Evolutionary conservation across 2,888 invertebrate genomes (phyloP), one percentile per base, ranked within the genome.

Genomic region (Metellina segmentata): DNA sequence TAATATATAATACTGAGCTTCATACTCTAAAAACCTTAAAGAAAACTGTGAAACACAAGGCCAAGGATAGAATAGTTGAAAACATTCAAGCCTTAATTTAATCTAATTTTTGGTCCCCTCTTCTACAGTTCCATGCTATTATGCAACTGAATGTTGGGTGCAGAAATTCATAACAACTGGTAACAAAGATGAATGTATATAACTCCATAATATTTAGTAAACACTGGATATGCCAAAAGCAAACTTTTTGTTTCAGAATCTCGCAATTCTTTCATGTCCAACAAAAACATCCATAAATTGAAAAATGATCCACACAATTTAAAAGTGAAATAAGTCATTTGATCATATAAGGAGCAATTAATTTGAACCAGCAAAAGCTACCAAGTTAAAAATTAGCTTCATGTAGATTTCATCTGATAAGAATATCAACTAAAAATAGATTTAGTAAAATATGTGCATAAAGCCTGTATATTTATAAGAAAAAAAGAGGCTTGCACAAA

Each of bases 31-130:
- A 34, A 34, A 34, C 1, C 34, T 34, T 34, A 4, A 34, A 34
- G 34, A 34, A 61, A 61, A 61, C 61, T 34, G 34, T 34, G 16
- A 61, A 61, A 61, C 16, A 61, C 61, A 61, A 61, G 16, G 61
- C 61, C 61, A 61, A 61, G 61, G 61, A 61, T 16, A 61, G 61
- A 61, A 34, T 34, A 4, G 34, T 34, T 61, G 61, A 61, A 16
- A 16, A 61, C 61, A 16, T 61, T 61, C 9, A 16, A 61, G 9
- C 11, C 61, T 61, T 61, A 16, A 11, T 16, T 61, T 61, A 7
- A 61, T 61, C 16, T 34, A 75, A 75, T 52, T 78, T 78, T 78
- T 78, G 78, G 78, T 78, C 78, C 78, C 78, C 78, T 78, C 78
- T 78, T 78, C 19, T 16, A 34, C 34, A 34, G 52, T 78, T 78